Conservation (phyloP, 37 sponge, comb jelly and placozoan species). For the Haliclona indistincta region DNA sequence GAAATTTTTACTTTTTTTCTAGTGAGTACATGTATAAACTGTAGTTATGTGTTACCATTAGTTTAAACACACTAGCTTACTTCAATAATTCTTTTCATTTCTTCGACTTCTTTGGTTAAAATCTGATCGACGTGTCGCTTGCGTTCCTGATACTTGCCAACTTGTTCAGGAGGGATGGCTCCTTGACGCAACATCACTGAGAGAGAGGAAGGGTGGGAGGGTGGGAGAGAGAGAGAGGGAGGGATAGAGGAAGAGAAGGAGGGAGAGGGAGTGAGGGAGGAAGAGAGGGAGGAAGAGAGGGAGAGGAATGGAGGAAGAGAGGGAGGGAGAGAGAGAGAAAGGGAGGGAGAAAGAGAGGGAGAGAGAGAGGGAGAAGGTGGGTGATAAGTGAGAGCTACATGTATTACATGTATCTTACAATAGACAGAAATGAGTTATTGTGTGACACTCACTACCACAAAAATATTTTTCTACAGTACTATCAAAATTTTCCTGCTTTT, state of each 20-base stretch:
- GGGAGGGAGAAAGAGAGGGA: not conserved
- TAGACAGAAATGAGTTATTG: too few relatives aligned
- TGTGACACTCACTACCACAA: too few relatives aligned
- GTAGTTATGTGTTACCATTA: too few relatives aligned
- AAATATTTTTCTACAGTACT: too few relatives aligned
- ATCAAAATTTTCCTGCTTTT: too few relatives aligned
- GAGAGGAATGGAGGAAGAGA: not conserved
- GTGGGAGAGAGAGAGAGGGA: too few relatives aligned
- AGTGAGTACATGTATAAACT: too few relatives aligned
- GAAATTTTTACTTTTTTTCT: too few relatives aligned
- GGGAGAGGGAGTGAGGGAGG: not conserved
- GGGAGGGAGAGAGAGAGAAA: slow-evolving; percentile 4
- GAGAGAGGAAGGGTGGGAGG: not conserved
- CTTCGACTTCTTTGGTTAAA: slow-evolving; percentile 13
- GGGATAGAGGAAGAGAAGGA: not conserved
- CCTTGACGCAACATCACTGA: slow-evolving; percentile 16
- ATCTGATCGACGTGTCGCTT: slow-evolving; percentile 43
- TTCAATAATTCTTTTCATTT: slow-evolving; percentile 39
- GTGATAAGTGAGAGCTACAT: too few relatives aligned
- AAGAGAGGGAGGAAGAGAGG: not conserved
- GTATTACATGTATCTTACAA: too few relatives aligned
- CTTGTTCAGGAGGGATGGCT: slow-evolving; percentile 46
- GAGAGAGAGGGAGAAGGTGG: too few relatives aligned
- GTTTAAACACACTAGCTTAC: too few relatives aligned
- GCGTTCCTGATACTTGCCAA: slow-evolving; percentile 35